These are phyloP conservation scores for Gila robusta DNA, from an alignment of 2,797 vertebrate species.

Conservation along the genomic window DNA sequence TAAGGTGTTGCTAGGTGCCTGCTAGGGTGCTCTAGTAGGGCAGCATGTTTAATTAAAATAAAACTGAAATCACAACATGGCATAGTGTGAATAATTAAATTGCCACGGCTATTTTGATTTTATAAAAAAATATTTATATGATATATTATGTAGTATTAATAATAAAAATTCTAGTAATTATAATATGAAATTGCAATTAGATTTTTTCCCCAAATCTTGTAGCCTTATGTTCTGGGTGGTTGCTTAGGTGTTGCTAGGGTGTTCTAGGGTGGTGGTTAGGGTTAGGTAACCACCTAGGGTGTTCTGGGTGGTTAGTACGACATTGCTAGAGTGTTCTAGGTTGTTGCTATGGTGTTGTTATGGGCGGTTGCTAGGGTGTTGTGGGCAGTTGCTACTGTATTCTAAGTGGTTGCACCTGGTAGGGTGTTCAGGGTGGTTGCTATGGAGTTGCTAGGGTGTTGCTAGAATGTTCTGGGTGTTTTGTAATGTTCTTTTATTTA, in stretches of 20 bases:
- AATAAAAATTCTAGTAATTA: background rate
- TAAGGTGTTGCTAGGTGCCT: background rate
- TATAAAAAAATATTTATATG: too few relatives aligned
- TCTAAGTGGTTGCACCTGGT: background rate
- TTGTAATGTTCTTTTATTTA: background rate
- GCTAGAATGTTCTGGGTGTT: background rate
- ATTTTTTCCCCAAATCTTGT: background rate
- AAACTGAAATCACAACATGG: background rate
- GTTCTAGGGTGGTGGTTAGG: background rate
- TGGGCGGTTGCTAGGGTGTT: too few relatives aligned
- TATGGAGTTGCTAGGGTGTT: background rate
- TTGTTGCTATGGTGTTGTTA: background rate
- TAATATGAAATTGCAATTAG: background rate
- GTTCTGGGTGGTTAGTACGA: background rate
- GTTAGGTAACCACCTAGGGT: background rate
- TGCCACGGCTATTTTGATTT: too few relatives aligned
- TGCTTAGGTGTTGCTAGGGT: background rate
- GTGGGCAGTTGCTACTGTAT: background rate
- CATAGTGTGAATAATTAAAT: too few relatives aligned
- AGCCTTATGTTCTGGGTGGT: background rate
- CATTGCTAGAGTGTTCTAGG: background rate
- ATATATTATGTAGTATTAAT: background rate
- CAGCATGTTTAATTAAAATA: background rate
- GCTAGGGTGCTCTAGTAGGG: background rate
- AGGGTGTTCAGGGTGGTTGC: background rate